Percentiles rank a stretch among this genome's conserved stretches.
phyloP scores from a whole-genome alignment of 2,888 invertebrate genomes.

The Allacma fusca region DNA sequence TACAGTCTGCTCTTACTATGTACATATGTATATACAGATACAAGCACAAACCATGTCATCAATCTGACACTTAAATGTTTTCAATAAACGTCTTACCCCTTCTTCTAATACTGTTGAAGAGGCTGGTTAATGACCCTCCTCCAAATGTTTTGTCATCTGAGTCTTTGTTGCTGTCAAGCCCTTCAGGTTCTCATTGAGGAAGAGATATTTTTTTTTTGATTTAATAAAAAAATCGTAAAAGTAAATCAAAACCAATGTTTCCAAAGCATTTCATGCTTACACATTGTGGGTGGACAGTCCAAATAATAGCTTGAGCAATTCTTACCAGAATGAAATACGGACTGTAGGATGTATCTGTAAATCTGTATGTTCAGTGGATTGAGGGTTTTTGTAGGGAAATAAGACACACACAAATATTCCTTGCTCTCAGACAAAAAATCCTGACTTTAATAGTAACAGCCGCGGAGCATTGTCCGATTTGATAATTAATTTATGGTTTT shows the following conservation, averaged over 20 bases:
- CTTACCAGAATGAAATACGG: too few species aligned
- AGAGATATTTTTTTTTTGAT: neutral
- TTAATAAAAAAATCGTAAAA: neutral
- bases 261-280: neutral
- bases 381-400: too few species aligned
- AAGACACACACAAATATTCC: too few species aligned
- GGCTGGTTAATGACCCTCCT: neutral
- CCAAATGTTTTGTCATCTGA: neutral
- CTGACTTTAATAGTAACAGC: too few species aligned
- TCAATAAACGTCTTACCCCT: neutral
- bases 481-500: conserved; percentile 26
- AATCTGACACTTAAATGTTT: neutral
- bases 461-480: neutral
- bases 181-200: neutral
- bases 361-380: too few species aligned
- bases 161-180: neutral
- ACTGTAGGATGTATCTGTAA: too few species aligned
- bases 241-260: neutral
- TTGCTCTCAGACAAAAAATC: too few species aligned
- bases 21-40: too few species aligned
- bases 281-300: neutral
- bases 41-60: neutral
- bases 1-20: too few species aligned
- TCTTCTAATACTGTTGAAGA: neutral
- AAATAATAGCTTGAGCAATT: too few species aligned